A percentile compares a stretch with the other conserved stretches of the same genome.
phyloP scores from a whole-genome alignment of 2,797 vertebrate genomes.

The Taeniopygia guttata region DNA sequence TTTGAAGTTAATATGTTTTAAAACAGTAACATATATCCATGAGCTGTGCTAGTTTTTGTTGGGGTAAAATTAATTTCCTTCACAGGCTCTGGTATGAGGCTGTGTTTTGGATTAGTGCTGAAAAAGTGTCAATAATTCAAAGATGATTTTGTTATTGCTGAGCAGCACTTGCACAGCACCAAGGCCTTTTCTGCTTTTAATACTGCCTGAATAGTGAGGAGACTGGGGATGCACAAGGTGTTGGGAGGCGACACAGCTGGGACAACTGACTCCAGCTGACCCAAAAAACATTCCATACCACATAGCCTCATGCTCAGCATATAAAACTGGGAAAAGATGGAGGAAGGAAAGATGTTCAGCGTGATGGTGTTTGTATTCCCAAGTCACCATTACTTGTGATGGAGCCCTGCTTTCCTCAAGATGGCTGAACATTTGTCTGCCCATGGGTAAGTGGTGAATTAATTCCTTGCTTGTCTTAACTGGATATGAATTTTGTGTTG shows the following conservation, averaged over 20 bases:
- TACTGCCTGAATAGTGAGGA: accelerated
- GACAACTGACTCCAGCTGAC: neutral
- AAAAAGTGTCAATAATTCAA: neutral
- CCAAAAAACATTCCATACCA: neutral
- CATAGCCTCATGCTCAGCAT: neutral
- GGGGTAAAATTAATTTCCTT: neutral
- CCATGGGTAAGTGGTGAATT: neutral
- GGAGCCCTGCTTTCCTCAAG: neutral
- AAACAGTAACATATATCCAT: neutral
- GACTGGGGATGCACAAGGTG: neutral
- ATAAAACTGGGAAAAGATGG: no score
- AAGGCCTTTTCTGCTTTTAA: neutral
- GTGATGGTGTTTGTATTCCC: neutral
- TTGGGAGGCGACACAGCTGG: neutral
- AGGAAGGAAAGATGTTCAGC: accelerated
- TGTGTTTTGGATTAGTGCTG: neutral
- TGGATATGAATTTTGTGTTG: neutral
- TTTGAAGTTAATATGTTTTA: neutral
- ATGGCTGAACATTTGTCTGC: neutral
- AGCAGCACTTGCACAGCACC: neutral
- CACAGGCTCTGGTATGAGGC: no score
- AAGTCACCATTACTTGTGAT: accelerated
- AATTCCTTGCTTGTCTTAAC: neutral
- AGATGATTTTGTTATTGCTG: neutral
- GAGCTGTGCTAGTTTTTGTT: neutral